These are phyloP conservation scores for Dromiciops gliroides DNA, from an alignment of 2,113 vertebrate species.

Conservation along the genomic window DNA sequence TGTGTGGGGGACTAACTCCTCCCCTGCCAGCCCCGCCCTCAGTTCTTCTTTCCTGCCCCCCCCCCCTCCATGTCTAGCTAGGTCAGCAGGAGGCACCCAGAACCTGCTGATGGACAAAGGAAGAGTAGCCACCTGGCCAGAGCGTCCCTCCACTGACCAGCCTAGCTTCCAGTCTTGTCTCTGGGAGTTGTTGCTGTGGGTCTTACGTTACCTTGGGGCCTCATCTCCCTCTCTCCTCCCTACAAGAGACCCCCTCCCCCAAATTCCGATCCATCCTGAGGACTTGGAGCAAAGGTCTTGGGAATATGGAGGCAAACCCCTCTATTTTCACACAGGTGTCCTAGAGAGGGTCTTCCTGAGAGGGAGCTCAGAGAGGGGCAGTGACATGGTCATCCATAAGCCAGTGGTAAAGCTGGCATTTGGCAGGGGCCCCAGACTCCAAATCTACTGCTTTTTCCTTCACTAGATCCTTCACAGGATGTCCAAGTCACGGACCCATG, in stretches of 20 bases:
- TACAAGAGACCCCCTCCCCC: neutral
- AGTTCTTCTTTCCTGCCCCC: neutral
- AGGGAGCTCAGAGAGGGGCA: neutral
- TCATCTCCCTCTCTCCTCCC: neutral
- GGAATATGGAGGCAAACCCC: neutral
- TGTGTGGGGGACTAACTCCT: neutral
- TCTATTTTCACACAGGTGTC: no score
- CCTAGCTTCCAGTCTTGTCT: neutral
- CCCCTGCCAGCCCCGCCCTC: neutral
- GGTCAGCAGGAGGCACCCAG: slow-evolving; percentile 37
- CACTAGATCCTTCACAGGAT: neutral
- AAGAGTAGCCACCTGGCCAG: neutral
- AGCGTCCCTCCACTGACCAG: neutral
- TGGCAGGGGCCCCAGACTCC: no score
- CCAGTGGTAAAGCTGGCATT: neutral
- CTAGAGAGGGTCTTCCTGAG: neutral
- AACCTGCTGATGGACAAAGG: neutral
- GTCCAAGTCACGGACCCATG: no score
- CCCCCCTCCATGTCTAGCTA: neutral
- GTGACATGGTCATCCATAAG: neutral
- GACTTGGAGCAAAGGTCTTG: neutral
- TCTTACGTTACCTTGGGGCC: neutral
- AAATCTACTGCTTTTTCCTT: neutral
- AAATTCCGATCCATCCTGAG: neutral
- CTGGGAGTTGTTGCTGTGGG: no score